Percentiles rank a stretch among this genome's conserved stretches.
phyloP scores from a whole-genome alignment of 1,140 invertebrate species.

The Proales similis region DNA sequence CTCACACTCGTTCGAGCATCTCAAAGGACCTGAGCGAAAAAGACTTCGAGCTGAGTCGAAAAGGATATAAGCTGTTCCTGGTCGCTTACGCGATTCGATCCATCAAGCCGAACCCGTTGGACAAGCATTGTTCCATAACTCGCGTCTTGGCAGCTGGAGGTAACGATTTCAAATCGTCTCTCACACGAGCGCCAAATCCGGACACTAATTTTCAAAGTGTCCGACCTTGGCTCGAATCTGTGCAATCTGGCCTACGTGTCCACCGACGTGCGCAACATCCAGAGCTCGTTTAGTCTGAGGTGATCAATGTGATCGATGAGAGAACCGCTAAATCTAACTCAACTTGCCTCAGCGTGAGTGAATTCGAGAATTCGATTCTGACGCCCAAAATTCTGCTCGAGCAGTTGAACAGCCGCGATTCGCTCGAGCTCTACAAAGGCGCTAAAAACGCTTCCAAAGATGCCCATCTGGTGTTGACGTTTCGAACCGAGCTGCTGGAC shows the following conservation, averaged over 20 bases:
- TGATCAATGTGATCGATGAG: constrained; percentile 3
- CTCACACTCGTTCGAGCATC: neutral
- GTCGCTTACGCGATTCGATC: constrained; percentile 10
- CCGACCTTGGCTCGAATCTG: constrained; percentile 26
- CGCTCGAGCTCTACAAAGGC: neutral
- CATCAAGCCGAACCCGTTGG: neutral
- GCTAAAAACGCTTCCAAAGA: constrained; percentile 2
- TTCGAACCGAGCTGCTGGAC: constrained; percentile 15
- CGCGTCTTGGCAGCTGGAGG: constrained; percentile 13
- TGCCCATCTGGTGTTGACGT: neutral
- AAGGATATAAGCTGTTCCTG: constrained; percentile 24
- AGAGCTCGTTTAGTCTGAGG: constrained; percentile 23
- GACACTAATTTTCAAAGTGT: neutral
- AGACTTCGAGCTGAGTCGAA: constrained; percentile 33
- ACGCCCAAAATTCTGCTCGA: constrained; percentile 1
- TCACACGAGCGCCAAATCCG: neutral
- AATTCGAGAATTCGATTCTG: constrained; percentile 15
- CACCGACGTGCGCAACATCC: constrained; percentile 14
- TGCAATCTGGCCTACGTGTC: constrained; percentile 21
- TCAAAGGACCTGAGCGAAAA: constrained; percentile 5
- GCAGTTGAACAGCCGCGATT: constrained; percentile 1
- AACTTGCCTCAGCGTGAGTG: neutral
- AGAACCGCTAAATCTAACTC: neutral
- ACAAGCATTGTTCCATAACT: neutral
- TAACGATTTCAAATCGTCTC: neutral